Evolutionary conservation across 2,888 invertebrate species (phyloP), one percentile per base, ranked within the genome.

Genomic region (Eustalomyia histrio): DNA sequence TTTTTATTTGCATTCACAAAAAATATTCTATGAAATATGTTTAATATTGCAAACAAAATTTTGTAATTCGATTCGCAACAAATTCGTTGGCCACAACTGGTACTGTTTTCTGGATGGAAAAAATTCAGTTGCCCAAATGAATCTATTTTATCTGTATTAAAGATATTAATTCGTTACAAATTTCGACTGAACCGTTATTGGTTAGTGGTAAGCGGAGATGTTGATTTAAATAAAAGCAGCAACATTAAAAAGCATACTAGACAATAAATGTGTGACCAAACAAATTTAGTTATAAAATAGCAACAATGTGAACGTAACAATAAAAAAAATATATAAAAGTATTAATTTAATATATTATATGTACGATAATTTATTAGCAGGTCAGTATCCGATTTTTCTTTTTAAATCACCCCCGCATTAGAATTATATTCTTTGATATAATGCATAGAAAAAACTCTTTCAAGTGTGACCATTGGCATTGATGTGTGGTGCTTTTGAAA

Each of bases 291-390:
- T 39, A 64, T 17, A 64, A 55, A 43, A 52, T 35, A 68, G 17
- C 39, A 53, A 43, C 60, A 74, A 75, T 64, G 60, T 53, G 35
- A 43, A 80, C 57, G 24, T 24, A 61, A 52, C 29, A 75, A 65
- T 10, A n/a, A n/a, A 75, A 53, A 69, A 60, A 53, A 57, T 57
- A 63, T 63, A 35, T 58, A 73, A 80, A 68, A 76, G 73, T 76
- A 73, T 76, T 76, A 80, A 76, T 73, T 73, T 80, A 80, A 80
- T 80, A 73, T 73, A 80, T 80, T 80, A 80, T 80, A 76, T 72
- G 68, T 64, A 58, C 61, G 80, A 80, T 80, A 73, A 80, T 80
- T 80, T 80, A 80, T 80, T 76, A 73, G 61, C 73, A 73, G 80
- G 76, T 80, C 76, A 76, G 61, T 61, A 47, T 75, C n/a, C n/a